Evolutionary conservation across 2,888 invertebrate species (phyloP), one percentile per base, ranked within the genome.

Genomic region (Mallateleia sp.): DNA sequence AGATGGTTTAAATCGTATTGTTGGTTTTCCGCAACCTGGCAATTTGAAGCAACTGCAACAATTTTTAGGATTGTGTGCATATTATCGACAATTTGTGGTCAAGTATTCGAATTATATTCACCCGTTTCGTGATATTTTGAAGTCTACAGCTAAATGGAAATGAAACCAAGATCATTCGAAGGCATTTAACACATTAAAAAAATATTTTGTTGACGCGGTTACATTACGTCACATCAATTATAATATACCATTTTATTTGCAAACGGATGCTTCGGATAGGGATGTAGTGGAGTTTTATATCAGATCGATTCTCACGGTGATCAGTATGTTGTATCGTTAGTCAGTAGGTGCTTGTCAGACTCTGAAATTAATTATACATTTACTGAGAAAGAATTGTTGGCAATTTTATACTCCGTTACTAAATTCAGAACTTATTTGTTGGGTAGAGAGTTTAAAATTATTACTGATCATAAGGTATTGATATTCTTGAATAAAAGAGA

Each of bases 111-210:
- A 56, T 22, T 71, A 54, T 34, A n/a, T 56, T n/a, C 18, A 52
- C 0, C 54, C 56, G 0, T 71, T 71, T 56, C 42, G 71, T 0
- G 28, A 54, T 24, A 14, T 54, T 5, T 9, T 54, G 4, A 50
- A 20, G 15, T 20, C 52, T 0, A 69, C 34, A 32, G 24, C 20
- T 0, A 15, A 5, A 22, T 56, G 71, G 56, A 28, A 4, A 0
- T 38, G 15, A 15, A 7, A 0, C 15, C 56, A 56, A 2, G 38
- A 38, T 28, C 22, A 11, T 1, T n/a, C n/a, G n/a, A n/a, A n/a
- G 1, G 88, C 81, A 0, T 89, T 89, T 42, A 28, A 66, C 11
- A 2, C 25, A 0, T 34, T 83, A 8, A 88, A 89, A 25, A 3
- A 11, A 45, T 7, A 34, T 28, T 88, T 90, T 32, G 28, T 28